phyloP scores from a whole-genome alignment of 2,888 invertebrate genomes.

The Thalpophila matura region DNA sequence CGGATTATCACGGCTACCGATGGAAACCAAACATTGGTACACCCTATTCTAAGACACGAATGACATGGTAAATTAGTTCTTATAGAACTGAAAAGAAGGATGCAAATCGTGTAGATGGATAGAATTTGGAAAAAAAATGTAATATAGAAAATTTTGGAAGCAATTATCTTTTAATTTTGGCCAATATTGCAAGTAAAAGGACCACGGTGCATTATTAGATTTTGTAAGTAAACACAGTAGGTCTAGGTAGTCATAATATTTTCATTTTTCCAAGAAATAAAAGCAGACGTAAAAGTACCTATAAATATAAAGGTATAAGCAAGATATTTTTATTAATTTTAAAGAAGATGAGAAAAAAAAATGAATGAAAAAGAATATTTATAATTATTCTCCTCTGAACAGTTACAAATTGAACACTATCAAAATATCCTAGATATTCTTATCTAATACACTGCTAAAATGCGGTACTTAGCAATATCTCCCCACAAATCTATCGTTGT shows the following conservation, averaged over 20 bases:
- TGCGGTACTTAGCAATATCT: constrained; percentile 72
- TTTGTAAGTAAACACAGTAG: neutral
- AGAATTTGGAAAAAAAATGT: constrained; percentile 7
- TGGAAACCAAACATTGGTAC: constrained; percentile 56
- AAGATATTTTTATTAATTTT: no score
- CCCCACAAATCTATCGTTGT: constrained; percentile 72
- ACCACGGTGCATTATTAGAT: neutral
- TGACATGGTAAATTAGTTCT: constrained; percentile 4
- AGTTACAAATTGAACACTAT: neutral
- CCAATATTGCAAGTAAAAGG: neutral
- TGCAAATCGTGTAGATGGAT: neutral
- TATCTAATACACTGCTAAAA: constrained; percentile 66
- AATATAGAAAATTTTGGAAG: neutral
- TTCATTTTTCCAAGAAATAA: neutral
- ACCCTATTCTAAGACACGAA: constrained; percentile 27
- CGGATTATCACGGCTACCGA: constrained; percentile 71
- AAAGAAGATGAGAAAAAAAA: no score
- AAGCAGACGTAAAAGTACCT: no score
- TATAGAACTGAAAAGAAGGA: neutral
- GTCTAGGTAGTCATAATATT: neutral
- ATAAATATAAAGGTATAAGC: no score
- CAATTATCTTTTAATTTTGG: constrained; percentile 30
- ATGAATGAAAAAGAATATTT: no score
- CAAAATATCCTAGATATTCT: constrained; percentile 5
- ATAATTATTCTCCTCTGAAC: no score